Evolutionary conservation across 1,140 invertebrate species (phyloP).

Genomic region (Euschistus heros): DNA sequence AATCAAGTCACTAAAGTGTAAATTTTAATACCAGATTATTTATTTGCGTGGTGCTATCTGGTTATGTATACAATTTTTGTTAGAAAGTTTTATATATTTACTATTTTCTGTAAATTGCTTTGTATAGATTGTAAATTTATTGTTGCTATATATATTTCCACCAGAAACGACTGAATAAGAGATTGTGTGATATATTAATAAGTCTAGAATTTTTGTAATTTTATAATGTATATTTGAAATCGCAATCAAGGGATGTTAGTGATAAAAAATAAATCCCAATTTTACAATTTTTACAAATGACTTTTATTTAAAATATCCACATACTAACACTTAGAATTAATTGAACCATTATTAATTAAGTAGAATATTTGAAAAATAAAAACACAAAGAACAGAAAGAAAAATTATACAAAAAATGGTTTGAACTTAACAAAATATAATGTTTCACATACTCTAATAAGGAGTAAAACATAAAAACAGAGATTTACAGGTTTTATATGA

Average conservation of each 20-base stretch:
- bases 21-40: conserved; percentile 19
- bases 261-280: conserved; percentile 25
- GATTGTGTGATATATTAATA: conserved; percentile 27
- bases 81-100: conserved; percentile 13
- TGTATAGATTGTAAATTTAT: conserved; percentile 19
- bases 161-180: conserved; percentile 24
- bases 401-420: too few species aligned
- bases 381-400: too few species aligned
- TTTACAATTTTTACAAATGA: not conserved
- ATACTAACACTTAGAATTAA: not conserved
- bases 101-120: conserved; percentile 21
- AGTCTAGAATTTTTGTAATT: conserved; percentile 25
- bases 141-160: conserved; percentile 17
- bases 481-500: too few species aligned
- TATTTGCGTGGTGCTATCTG: conserved; percentile 23
- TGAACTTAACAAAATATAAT: too few species aligned
- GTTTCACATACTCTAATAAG: too few species aligned
- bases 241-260: conserved; percentile 22
- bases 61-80: conserved; percentile 12
- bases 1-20: conserved; percentile 23
- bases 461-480: too few species aligned
- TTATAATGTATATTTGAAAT: conserved; percentile 23
- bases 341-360: too few species aligned
- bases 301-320: conserved; percentile 4
- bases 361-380: too few species aligned